phyloP scores from a whole-genome alignment of 1,140 invertebrate genomes.

The Rhysida immarginata region DNA sequence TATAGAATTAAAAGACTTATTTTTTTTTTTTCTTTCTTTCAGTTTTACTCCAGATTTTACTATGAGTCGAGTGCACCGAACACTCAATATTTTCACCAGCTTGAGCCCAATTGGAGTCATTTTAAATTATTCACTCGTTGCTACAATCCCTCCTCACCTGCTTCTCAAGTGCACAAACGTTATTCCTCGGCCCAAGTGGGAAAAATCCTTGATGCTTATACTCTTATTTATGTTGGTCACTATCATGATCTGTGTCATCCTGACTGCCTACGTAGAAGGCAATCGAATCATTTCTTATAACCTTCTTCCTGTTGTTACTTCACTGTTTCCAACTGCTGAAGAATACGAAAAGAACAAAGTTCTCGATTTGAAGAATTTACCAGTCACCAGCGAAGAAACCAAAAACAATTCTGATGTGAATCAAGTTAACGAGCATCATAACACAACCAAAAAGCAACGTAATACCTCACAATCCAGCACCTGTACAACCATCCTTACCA shows the following conservation, averaged over 20 bases:
- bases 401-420: slow-evolving; percentile 7
- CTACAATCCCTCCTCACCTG: slow-evolving; percentile 60
- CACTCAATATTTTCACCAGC: slow-evolving; percentile 37
- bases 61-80: slow-evolving; percentile 53
- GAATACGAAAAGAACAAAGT: slow-evolving; percentile 25
- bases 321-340: slow-evolving; percentile 20
- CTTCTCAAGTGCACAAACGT: slow-evolving; percentile 53
- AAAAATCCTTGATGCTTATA: slow-evolving; percentile 46
- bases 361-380: slow-evolving; percentile 25
- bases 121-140: slow-evolving; percentile 58
- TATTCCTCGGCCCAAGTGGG: slow-evolving; percentile 62
- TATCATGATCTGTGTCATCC: slow-evolving; percentile 48
- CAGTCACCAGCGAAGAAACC: slow-evolving; percentile 7
- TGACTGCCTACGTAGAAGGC: slow-evolving; percentile 54
- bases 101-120: slow-evolving; percentile 33
- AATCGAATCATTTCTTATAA: slow-evolving; percentile 47
- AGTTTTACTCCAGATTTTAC: slow-evolving; percentile 85
- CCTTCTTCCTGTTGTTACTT: slow-evolving; percentile 23
- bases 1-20: not conserved
- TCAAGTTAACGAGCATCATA: slow-evolving; percentile 9
- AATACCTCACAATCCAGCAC: not conserved
- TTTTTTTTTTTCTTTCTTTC: slow-evolving; percentile 13
- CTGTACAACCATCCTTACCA: not conserved
- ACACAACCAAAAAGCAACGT: slow-evolving; percentile 9
- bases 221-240: no score